Evolutionary conservation across 2,888 invertebrate species (phyloP).

Genomic region (Chaitophorus viminalis): DNA sequence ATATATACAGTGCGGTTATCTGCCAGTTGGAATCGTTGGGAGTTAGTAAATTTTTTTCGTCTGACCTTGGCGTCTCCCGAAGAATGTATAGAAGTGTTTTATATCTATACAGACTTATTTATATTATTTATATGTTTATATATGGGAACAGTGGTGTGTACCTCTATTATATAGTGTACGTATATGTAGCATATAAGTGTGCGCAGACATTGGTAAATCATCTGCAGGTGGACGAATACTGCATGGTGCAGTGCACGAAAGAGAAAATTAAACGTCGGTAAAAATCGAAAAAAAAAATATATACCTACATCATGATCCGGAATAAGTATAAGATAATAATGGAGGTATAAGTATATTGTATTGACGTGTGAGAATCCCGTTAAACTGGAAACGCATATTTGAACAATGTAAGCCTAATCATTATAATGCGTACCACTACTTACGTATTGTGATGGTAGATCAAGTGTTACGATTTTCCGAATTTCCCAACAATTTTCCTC

Average conservation of each 20-base stretch:
- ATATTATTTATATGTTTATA: constrained; percentile 7
- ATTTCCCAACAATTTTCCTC: not conserved
- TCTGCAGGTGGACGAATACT: too few relatives aligned
- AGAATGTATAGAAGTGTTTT: constrained; percentile 47
- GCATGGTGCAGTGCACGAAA: not conserved
- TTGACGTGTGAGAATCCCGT: not conserved
- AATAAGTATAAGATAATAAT: too few relatives aligned
- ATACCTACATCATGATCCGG: too few relatives aligned
- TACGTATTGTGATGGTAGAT: too few relatives aligned
- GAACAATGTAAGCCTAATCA: too few relatives aligned
- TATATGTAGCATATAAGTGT: not conserved
- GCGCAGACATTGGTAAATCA: not conserved
- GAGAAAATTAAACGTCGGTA: too few relatives aligned
- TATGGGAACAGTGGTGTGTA: not conserved
- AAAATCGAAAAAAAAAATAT: too few relatives aligned
- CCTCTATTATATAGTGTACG: not conserved
- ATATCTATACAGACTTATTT: not conserved
- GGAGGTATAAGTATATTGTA: too few relatives aligned
- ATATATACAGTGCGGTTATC: constrained; percentile 42
- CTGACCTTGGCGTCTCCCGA: constrained; percentile 60
- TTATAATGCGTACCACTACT: not conserved
- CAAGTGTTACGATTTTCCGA: not conserved
- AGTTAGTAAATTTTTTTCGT: constrained; percentile 55
- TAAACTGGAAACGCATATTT: too few relatives aligned
- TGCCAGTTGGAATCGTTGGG: constrained; percentile 59